Evolutionary conservation across 2,113 vertebrate species (phyloP), one percentile per base, ranked within the genome.

Genomic region (Podarcis raffonei): DNA sequence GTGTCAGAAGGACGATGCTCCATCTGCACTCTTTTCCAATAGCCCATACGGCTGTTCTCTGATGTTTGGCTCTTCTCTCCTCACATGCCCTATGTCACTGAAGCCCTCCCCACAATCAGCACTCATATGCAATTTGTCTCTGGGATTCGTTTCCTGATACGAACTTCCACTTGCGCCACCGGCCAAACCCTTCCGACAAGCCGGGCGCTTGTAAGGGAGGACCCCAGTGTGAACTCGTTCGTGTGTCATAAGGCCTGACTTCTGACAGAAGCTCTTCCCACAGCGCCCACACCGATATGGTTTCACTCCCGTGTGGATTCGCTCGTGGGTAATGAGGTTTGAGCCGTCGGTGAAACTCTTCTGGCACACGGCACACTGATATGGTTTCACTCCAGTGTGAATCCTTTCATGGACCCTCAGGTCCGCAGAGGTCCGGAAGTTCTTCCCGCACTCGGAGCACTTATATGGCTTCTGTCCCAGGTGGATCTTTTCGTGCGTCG

Each of bases 311-410:
- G 93, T 94, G 84, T 96, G 95, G 18, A 95, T 93, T 0, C 89
- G 89, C 85, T 94, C 94, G 25, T 96, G 95, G 9, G 93, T 92
- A 1, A 92, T 91, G 2, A 94, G 94, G 8, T 94, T 93, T 0
- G 94, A 93, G 37, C 93, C 85, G 79, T 93, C 92, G 72, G 92
- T 96, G 86, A 96, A 96, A 83, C 89, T 90, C 83, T 96, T 95
- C 0, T 91, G 91, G 1, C 95, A 96, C 0, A 84, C 87, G 0
- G 83, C 81, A 48, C 92, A 93, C 35, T 20, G 90, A 66, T 94
- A 90, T 0, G 89, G 92, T 27, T 95, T 92, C 62, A 94, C 94
- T 71, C 93, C 92, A 5, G 94, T 86, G 68, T 84, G 82, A 7
- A 84, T 84, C 27, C 66, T 71, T 32, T 84, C 82, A n/a, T 84